A percentile compares a stretch with the other conserved stretches of the same genome.
phyloP scores from a whole-genome alignment of 2,888 invertebrate species.

The Ferrisia virgata region DNA sequence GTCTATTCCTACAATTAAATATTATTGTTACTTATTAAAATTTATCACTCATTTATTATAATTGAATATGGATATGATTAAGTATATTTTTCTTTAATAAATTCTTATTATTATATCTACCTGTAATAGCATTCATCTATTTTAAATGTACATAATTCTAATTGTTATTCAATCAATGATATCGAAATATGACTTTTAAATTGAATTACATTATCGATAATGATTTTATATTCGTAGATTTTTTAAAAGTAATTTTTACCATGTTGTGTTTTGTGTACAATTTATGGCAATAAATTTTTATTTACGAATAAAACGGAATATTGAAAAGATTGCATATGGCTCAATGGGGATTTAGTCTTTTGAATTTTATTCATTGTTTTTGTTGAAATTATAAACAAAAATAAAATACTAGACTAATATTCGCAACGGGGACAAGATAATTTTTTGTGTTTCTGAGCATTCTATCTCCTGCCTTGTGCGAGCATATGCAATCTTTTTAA shows the following conservation, averaged over 20 bases:
- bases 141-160: background rate
- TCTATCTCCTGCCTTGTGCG: no score
- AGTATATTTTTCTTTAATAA: background rate
- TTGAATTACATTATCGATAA: background rate
- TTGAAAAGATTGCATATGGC: no score
- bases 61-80: background rate
- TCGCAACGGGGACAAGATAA: no score
- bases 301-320: no score
- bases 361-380: no score
- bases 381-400: no score
- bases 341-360: no score
- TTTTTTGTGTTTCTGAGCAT: no score
- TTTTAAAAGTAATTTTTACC: slow-evolving; percentile 1
- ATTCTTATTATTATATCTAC: background rate
- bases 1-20: no score
- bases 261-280: slow-evolving; percentile 14
- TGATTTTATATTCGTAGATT: background rate
- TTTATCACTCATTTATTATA: background rate
- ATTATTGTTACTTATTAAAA: background rate
- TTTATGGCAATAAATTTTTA: background rate
- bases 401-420: no score
- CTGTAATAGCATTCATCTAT: no score
- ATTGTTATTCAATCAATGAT: background rate
- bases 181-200: background rate
- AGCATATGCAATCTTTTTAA: no score